A percentile compares a stretch with the other conserved stretches of the same genome.
These are phyloP conservation scores for Archips crataeganus DNA, from an alignment of 2,888 invertebrate species.

Conservation along the genomic window DNA sequence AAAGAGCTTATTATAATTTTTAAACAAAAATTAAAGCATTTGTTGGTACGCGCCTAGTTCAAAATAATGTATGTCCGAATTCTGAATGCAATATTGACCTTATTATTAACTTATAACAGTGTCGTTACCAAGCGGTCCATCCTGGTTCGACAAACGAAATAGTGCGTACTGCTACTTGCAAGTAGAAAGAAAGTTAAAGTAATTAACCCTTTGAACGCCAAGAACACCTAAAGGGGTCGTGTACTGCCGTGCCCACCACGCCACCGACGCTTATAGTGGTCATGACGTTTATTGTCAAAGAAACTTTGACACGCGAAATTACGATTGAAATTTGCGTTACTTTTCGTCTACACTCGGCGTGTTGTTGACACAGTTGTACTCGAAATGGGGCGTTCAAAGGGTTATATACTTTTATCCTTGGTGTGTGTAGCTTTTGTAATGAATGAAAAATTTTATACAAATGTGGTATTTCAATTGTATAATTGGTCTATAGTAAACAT, in stretches of 20 bases:
- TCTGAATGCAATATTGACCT: not conserved
- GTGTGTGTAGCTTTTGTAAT: constrained; percentile 9
- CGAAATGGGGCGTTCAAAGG: too few relatives aligned
- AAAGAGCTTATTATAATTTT: not conserved
- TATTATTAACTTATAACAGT: not conserved
- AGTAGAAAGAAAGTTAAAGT: not conserved
- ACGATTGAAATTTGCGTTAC: too few relatives aligned
- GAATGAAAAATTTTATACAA: constrained; percentile 10
- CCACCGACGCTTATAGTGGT: too few relatives aligned
- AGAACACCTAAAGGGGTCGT: too few relatives aligned
- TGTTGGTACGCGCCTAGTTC: not conserved
- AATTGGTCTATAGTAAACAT: not conserved
- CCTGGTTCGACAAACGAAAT: not conserved
- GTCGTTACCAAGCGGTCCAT: not conserved
- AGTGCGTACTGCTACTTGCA: not conserved
- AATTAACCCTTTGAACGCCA: too few relatives aligned
- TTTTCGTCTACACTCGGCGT: too few relatives aligned
- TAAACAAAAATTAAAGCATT: not conserved
- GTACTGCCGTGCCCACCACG: too few relatives aligned
- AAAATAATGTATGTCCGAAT: not conserved
- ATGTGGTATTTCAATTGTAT: not conserved
- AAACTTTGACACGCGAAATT: too few relatives aligned
- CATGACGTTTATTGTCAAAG: too few relatives aligned
- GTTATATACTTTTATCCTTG: not conserved
- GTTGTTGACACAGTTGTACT: too few relatives aligned